Base-by-base conservation (phyloP, 2,888 invertebrate genomes). In the Alloscopus bannaensis region DNA sequence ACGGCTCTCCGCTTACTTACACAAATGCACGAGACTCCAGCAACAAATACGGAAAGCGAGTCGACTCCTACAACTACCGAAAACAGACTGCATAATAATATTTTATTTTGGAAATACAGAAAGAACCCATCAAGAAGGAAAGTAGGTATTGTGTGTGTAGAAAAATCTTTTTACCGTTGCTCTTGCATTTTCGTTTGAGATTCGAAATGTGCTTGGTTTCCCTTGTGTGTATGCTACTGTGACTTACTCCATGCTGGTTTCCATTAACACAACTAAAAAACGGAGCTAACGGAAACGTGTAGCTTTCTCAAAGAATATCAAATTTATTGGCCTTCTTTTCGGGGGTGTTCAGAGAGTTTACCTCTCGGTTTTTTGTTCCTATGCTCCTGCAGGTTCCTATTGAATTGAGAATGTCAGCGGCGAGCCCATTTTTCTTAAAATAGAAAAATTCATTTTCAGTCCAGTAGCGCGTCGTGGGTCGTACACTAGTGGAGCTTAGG, bases 191-290 rank as follows among this genome's bases (percentile, higher is more conserved):
- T 55, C 57, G 57, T 22, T 70, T 70, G 24, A 65, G 65, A 73
- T 73, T 55, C 36, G 66, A 62, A 47, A 71, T 55, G 66, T 62
- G 68, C 80, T 50, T 62, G 72, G 71, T 57, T 64, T 66, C 66
- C 66, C 62, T 31, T 57, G 16, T 50, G 22, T 20, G 8, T 11
- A n/a, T 31, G 57, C 13, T 66, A 57, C 59, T 65, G 22, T 24
- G 36, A 62, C 69, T 40, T 40, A 62, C 65, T 45, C 47, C 75
- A 73, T 60, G 75, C 75, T 75, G 75, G 29, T 75, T 75, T 75
- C 75, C 68, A 75, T 75, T 75, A 75, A 75, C 75, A 60, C 18
- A 65, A 22, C 28, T 42, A 45, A 65, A 75, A 66, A 66, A 60
- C 11, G 24, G 4, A 8, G 3, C 59, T 68, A 75, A 66, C 68